Conservation (phyloP, 2,888 invertebrate genomes). For the Latrodectus elegans region DNA sequence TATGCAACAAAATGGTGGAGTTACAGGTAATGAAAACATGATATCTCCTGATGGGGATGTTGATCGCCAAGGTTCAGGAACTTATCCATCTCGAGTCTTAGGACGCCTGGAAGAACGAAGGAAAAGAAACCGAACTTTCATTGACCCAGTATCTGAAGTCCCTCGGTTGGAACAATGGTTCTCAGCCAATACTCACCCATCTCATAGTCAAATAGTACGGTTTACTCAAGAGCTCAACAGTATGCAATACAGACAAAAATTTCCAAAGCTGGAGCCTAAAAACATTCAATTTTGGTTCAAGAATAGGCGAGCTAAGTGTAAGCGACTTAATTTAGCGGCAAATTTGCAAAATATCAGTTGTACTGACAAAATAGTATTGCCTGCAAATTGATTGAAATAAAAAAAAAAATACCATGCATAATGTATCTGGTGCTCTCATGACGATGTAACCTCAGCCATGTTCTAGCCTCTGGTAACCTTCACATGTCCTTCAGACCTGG, state of each 20-base stretch:
- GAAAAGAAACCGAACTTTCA: constrained; percentile 97
- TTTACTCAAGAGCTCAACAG: constrained; percentile 97
- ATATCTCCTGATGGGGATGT: constrained; percentile 42
- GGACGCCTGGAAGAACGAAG: constrained; percentile 83
- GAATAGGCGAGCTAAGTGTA: constrained; percentile 98
- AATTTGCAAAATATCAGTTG: constrained; percentile 55
- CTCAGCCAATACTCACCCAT: constrained; percentile 95
- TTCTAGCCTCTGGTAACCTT: constrained; percentile 32
- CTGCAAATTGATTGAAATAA: constrained; percentile 34
- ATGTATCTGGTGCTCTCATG: constrained; percentile 64
- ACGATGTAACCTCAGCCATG: constrained; percentile 60
- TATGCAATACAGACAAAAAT: constrained; percentile 98
- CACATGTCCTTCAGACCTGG: constrained; percentile 7
- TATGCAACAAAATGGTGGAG: constrained; percentile 57
- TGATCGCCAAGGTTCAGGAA: constrained; percentile 26
- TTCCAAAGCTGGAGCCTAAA: constrained; percentile 98
- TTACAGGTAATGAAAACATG: constrained; percentile 23
- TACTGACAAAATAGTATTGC: constrained; percentile 64
- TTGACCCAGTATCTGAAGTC: constrained; percentile 98
- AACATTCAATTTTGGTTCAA: constrained; percentile 99
- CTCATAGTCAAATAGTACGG: constrained; percentile 96
- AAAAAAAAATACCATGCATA: constrained; percentile 26
- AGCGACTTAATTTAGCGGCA: constrained; percentile 83
- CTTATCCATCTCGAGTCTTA: constrained; percentile 43
- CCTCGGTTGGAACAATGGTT: constrained; percentile 75